A percentile compares a stretch with the other conserved stretches of the same genome.
Conservation (phyloP, 2,113 vertebrate species). For the Formicarius rufipectus region DNA sequence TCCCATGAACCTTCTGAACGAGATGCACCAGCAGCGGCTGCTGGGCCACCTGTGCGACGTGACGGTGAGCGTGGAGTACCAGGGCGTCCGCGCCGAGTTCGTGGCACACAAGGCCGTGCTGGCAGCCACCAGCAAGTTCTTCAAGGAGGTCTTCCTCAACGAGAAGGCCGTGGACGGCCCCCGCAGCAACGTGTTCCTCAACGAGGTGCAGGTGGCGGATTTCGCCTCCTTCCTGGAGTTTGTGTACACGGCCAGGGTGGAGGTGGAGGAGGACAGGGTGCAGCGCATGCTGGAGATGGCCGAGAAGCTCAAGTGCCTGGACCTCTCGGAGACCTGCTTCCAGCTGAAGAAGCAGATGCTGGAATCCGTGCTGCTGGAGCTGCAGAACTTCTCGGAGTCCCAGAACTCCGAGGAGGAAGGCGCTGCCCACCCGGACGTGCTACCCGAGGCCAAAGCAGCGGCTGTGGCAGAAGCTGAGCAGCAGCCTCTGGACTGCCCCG, state of each 20-base stretch:
- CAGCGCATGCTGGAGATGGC: constrained; percentile 83
- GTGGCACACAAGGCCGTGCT: constrained; percentile 89
- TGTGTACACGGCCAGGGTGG: constrained; percentile 87
- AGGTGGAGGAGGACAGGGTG: constrained; percentile 83
- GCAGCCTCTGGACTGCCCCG: not conserved
- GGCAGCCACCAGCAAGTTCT: constrained; percentile 93
- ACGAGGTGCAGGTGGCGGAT: constrained; percentile 76
- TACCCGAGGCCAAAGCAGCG: not conserved
- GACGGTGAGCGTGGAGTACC: constrained; percentile 87
- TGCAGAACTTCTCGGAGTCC: constrained; percentile 77
- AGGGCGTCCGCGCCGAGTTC: constrained; percentile 86
- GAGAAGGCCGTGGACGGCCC: constrained; percentile 63
- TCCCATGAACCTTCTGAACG: constrained; percentile 82
- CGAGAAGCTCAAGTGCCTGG: constrained; percentile 84
- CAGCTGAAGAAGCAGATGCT: constrained; percentile 82
- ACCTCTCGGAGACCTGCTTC: constrained; percentile 83
- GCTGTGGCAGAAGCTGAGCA: not conserved
- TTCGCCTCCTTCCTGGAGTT: constrained; percentile 92
- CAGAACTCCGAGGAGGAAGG: constrained; percentile 62
- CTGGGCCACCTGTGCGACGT: constrained; percentile 89
- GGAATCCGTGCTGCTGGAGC: constrained; percentile 78
- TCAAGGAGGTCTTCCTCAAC: constrained; percentile 85
- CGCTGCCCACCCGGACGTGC: not conserved
- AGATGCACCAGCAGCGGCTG: constrained; percentile 87
- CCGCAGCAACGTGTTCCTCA: constrained; percentile 77